These are phyloP conservation scores for Bhutanitis thaidina DNA, from an alignment of 2,888 invertebrate genomes.

Conservation along the genomic window DNA sequence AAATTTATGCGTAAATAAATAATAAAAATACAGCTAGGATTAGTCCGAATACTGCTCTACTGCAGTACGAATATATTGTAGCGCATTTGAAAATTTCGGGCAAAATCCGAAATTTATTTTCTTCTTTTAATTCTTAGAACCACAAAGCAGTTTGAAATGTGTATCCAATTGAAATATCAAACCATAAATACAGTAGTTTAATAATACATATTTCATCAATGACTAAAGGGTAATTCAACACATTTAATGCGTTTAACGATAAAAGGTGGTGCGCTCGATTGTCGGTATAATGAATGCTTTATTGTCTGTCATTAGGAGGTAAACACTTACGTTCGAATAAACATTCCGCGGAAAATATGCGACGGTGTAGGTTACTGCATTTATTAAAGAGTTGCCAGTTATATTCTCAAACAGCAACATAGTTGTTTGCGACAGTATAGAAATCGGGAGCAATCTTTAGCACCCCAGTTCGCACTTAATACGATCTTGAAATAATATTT, in stretches of 20 bases:
- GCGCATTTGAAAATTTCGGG: no score
- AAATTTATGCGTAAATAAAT: no score
- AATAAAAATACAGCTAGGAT: no score
- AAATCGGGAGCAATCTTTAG: no score
- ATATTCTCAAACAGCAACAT: background rate
- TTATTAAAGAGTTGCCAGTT: conserved; percentile 41
- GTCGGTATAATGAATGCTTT: conserved; percentile 31
- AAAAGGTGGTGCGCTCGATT: conserved; percentile 21
- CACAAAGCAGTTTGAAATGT: no score
- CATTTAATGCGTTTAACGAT: conserved; percentile 31
- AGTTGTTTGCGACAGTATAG: no score
- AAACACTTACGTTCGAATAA: conserved; percentile 62
- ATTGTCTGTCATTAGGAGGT: conserved; percentile 49
- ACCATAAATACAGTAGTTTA: conserved; percentile 23
- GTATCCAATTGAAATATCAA: conserved; percentile 34
- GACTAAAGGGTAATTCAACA: conserved; percentile 36
- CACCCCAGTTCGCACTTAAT: no score
- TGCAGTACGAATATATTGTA: no score
- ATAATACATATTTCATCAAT: conserved; percentile 24
- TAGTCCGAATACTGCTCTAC: no score
- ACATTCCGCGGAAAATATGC: conserved; percentile 44
- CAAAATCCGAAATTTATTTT: no score
- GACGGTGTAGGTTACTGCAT: conserved; percentile 39
- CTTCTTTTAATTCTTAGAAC: no score
- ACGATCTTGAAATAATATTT: no score